Conservation (phyloP, 2,797 vertebrate species). For the Simalia tracyae region DNA sequence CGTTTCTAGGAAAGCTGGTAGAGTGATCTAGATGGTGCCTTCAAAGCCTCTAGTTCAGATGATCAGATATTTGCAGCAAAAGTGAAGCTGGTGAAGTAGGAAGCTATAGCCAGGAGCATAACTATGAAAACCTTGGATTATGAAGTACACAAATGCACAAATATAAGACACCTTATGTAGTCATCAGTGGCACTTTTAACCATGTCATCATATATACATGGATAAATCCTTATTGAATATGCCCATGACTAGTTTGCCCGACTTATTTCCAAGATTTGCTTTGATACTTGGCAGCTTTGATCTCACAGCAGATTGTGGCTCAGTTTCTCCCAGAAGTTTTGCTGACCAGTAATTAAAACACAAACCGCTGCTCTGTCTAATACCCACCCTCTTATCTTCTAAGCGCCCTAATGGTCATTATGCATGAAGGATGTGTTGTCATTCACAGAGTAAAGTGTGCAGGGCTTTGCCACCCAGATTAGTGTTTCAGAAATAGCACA, state of each 20-base stretch:
- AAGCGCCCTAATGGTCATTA: neutral
- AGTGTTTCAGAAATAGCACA: neutral
- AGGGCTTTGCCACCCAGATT: neutral
- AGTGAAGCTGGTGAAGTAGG: too few relatives aligned
- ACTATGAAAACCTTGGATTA: too few relatives aligned
- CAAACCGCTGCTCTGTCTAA: neutral
- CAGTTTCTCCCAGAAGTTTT: neutral
- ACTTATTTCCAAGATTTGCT: neutral
- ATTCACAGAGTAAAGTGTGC: neutral
- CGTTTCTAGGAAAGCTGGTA: too few relatives aligned
- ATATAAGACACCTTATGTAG: neutral
- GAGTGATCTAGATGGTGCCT: too few relatives aligned
- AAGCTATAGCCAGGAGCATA: too few relatives aligned
- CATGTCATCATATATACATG: neutral
- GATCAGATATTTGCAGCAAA: too few relatives aligned
- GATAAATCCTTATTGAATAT: neutral
- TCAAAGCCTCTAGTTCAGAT: too few relatives aligned
- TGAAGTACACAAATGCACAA: neutral
- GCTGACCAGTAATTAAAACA: neutral
- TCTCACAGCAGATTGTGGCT: neutral
- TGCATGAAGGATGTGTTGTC: neutral
- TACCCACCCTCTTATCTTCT: neutral
- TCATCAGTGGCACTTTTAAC: neutral
- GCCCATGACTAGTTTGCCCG: neutral
- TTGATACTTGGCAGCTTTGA: neutral